Evolutionary conservation across 2,113 vertebrate species (phyloP), one percentile per base, ranked within the genome.

Genomic region (Vidua macroura): DNA sequence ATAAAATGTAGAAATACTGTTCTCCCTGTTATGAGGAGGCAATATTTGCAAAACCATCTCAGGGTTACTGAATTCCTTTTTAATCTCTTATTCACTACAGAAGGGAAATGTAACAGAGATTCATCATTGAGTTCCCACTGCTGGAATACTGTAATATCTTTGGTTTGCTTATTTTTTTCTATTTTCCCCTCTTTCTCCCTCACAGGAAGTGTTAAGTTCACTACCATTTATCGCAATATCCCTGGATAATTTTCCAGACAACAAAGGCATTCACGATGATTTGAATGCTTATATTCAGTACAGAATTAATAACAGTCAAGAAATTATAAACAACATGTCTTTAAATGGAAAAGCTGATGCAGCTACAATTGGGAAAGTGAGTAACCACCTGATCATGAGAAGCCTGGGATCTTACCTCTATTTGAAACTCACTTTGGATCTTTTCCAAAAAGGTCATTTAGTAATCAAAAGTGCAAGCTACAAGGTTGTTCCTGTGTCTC

Each of bases 381-480:
- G 99, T 95, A 98, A 98, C 92, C 99, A 99, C 98, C 98, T 99
- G 96, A 98, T 98, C 90, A 98, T 98, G 78, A 98, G 98, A 89
- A 99, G 99, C 97, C 98, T 99, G 64, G 99, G 99, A 66, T 99
- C 99, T 72, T 99, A 99, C 48, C 98, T 99, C 91, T 99, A 99
- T 97, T 97, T 99, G 94, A 99, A 99, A 89, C 98, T 99, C 94
- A 99, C 99, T 33, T 95, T 99, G 92, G 99, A 99, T 97, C 99
- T 99, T 91, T 99, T 99, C 67, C 99, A 99, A 85, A 98, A 97
- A 89, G 99, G 99, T 79, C 99, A 99, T 95, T 95, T 99, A 73
- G 99, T 99, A 81, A 99, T 99, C 93, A 99, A 99, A 97, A 99
- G 99, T 16, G 98, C 99, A 82, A 99, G 99, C 98, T 99, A 99